These are phyloP conservation scores for Priocnemis perturbator DNA, from an alignment of 2,888 invertebrate genomes.

Conservation along the genomic window DNA sequence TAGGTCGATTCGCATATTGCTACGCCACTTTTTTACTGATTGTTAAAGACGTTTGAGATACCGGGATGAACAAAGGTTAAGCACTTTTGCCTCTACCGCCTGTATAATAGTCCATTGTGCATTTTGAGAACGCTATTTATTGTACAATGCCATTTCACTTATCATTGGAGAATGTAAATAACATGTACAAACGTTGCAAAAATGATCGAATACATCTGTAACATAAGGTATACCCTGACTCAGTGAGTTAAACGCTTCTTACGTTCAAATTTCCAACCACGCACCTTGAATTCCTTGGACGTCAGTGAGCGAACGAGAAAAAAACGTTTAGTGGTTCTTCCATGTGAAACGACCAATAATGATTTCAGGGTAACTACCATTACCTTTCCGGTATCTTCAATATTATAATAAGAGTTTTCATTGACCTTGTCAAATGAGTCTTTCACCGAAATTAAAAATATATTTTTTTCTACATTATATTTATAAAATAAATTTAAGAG, in stretches of 20 bases:
- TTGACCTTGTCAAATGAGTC: too few relatives aligned
- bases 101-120: conserved; percentile 27
- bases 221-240: conserved; percentile 28
- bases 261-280: too few relatives aligned
- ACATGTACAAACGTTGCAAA: conserved; percentile 43
- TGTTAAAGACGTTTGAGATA: conserved; percentile 2
- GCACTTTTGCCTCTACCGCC: conserved; percentile 9
- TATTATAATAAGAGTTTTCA: not conserved
- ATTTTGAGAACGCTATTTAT: conserved; percentile 33
- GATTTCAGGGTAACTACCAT: too few relatives aligned
- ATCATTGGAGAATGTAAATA: conserved; percentile 43
- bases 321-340: too few relatives aligned
- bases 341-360: too few relatives aligned
- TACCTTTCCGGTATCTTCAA: conserved; percentile 2
- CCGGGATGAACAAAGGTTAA: not conserved
- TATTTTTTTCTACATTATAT: too few relatives aligned
- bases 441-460: too few relatives aligned
- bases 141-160: conserved; percentile 38
- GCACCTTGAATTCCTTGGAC: too few relatives aligned
- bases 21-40: conserved; percentile 34
- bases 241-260: conserved; percentile 5
- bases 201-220: conserved; percentile 29
- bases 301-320: too few relatives aligned
- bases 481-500: not conserved
- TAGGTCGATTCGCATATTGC: conserved; percentile 10